Conservation (phyloP, 2,797 vertebrate genomes). For the Enteromius argenteus region DNA sequence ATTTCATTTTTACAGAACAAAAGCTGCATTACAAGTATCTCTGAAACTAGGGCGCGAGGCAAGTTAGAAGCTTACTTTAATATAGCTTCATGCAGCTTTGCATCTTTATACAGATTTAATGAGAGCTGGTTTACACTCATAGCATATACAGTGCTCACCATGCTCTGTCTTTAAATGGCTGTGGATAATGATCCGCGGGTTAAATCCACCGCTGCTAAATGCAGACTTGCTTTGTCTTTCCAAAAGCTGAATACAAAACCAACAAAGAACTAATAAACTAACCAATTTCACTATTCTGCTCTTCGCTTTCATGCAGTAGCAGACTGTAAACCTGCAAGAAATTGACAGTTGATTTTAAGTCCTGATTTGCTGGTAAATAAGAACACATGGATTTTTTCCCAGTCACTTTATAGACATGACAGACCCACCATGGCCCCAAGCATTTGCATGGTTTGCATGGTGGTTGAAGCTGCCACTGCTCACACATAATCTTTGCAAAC, state of each 20-base stretch:
- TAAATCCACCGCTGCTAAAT: slow-evolving; percentile 29
- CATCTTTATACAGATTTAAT: slow-evolving; percentile 1
- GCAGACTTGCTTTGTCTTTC: slow-evolving; percentile 16
- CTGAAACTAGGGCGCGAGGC: slow-evolving; percentile 14
- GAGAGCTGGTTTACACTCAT: slow-evolving; percentile 5
- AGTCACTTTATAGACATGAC: neutral
- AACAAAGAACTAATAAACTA: slow-evolving; percentile 14
- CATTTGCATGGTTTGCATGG: slow-evolving; percentile 20
- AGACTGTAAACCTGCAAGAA: neutral
- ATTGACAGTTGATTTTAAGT: neutral
- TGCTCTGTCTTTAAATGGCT: slow-evolving; percentile 21
- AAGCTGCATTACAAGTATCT: slow-evolving; percentile 32
- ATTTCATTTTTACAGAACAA: slow-evolving; percentile 38
- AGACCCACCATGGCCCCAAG: neutral
- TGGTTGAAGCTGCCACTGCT: slow-evolving; percentile 1
- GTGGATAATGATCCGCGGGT: neutral
- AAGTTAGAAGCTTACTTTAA: slow-evolving; percentile 19
- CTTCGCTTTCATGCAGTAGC: slow-evolving; percentile 15
- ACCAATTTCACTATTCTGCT: neutral
- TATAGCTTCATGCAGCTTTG: slow-evolving; percentile 22
- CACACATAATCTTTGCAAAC: neutral
- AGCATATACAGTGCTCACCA: slow-evolving; percentile 17
- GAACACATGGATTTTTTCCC: neutral
- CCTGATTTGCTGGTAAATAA: neutral
- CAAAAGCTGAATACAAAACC: neutral